Conservation (phyloP, 2,113 vertebrate species). For the Hystrix brachyura region DNA sequence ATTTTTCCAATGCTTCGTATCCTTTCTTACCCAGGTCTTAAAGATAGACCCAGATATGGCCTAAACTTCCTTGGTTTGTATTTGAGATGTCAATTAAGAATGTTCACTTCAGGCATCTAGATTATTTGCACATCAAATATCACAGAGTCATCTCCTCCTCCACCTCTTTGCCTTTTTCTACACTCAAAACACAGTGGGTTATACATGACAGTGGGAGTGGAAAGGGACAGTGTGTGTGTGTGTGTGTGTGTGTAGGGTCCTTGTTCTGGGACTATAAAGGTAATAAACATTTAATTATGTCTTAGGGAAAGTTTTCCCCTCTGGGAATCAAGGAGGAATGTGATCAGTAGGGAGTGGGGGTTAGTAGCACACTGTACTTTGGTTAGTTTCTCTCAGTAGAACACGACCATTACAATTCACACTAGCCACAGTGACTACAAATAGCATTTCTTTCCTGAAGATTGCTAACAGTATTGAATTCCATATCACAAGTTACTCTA, state of each 20-base stretch:
- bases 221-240: not conserved
- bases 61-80: not conserved
- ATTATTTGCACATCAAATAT: not conserved
- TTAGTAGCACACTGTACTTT: not conserved
- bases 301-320: not conserved
- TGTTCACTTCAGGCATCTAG: not conserved
- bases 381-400: not conserved
- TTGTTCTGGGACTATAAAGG: not conserved
- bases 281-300: not conserved
- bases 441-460: not conserved
- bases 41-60: not conserved
- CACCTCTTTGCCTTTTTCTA: not conserved
- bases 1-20: not conserved
- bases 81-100: not conserved
- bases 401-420: not conserved
- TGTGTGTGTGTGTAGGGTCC: not conserved
- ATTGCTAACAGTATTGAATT: not conserved
- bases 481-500: not conserved
- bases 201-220: not conserved
- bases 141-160: not conserved
- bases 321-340: not conserved
- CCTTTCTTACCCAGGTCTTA: slow-evolving; percentile 7
- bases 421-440: not conserved
- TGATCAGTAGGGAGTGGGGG: not conserved
- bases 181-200: not conserved